Conservation (phyloP, 2,113 vertebrate species). For the Cyprinodon tularosa region DNA sequence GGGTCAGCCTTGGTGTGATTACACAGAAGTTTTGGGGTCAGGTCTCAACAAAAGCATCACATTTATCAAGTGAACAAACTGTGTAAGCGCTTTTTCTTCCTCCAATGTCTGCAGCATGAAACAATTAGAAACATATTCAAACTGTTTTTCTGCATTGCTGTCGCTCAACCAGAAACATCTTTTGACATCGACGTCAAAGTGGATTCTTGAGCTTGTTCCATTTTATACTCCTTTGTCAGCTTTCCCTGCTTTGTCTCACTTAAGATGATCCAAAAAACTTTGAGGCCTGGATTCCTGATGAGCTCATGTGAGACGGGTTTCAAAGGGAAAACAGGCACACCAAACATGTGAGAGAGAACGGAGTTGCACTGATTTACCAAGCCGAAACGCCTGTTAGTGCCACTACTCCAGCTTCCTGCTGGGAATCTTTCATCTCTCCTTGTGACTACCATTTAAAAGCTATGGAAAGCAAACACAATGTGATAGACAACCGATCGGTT, state of each 20-base stretch:
- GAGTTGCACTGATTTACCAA: conserved; percentile 1
- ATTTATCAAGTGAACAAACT: conserved; percentile 31
- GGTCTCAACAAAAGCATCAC: background rate
- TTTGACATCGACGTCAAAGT: conserved; percentile 10
- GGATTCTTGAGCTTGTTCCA: background rate
- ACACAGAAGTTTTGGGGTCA: conserved; percentile 19
- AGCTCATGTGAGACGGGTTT: conserved; percentile 2
- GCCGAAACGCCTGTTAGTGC: conserved; percentile 10
- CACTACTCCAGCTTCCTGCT: conserved; percentile 12
- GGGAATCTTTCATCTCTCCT: conserved; percentile 25
- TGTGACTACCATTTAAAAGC: conserved; percentile 31
- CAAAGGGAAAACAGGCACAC: background rate
- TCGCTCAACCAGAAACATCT: background rate
- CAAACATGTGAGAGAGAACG: conserved; percentile 1
- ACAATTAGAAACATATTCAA: conserved; percentile 10
- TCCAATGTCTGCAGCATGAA: background rate
- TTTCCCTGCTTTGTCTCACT: conserved; percentile 9
- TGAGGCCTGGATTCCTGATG: background rate
- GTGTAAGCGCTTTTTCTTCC: background rate
- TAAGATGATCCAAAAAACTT: conserved; percentile 27
- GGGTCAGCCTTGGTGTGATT: conserved; percentile 30
- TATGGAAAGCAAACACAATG: conserved; percentile 26
- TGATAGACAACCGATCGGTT: conserved; percentile 48
- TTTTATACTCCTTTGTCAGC: conserved; percentile 6
- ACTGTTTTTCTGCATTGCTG: conserved; percentile 9